phyloP scores from a whole-genome alignment of 2,888 invertebrate genomes.

The Mythimna impura region DNA sequence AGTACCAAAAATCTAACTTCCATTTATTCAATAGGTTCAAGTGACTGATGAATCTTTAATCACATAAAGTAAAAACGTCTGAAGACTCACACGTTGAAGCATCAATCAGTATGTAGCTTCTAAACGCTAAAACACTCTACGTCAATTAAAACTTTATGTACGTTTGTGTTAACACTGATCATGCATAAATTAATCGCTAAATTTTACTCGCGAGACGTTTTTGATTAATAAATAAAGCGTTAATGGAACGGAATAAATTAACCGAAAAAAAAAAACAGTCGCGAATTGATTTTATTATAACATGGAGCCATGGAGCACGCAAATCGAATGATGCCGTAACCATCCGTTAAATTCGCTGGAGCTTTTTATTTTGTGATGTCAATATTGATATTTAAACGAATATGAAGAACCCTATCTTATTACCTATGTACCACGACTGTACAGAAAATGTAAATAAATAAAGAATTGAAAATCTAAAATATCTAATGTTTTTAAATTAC shows the following conservation, averaged over 20 bases:
- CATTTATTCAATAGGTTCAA: constrained; percentile 7
- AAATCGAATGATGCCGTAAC: constrained; percentile 27
- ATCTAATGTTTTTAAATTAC: too few species aligned
- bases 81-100: constrained; percentile 7
- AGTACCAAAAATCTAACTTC: not conserved
- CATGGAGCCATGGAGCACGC: constrained; percentile 34
- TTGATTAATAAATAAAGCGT: constrained; percentile 46
- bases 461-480: too few species aligned
- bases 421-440: too few species aligned
- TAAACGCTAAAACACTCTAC: constrained; percentile 9
- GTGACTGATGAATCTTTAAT: constrained; percentile 8
- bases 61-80: constrained; percentile 2
- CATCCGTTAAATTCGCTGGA: constrained; percentile 62
- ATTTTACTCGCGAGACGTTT: constrained; percentile 16
- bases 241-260: constrained; percentile 44
- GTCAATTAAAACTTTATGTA: constrained; percentile 23
- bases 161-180: constrained; percentile 15
- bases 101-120: constrained; percentile 8
- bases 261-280: constrained; percentile 39
- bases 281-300: constrained; percentile 52
- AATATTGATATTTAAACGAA: constrained; percentile 2
- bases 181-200: constrained; percentile 27
- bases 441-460: too few species aligned
- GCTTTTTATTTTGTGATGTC: constrained; percentile 67
- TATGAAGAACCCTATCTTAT: too few species aligned